These are phyloP conservation scores for Redunca redunca DNA, from an alignment of 2,113 vertebrate species.

Conservation along the genomic window DNA sequence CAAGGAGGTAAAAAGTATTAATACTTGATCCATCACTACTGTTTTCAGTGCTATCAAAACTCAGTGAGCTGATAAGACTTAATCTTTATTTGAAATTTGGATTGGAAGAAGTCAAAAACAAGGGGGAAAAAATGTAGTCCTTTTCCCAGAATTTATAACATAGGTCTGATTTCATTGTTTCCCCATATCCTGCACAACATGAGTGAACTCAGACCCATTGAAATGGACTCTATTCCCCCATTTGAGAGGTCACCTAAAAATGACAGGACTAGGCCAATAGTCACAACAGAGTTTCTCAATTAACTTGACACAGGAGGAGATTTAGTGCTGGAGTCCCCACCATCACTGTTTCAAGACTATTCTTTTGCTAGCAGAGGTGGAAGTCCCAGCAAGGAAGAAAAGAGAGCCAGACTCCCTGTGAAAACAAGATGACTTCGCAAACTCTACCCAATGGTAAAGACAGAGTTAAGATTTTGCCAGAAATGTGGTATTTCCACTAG, in stretches of 20 bases:
- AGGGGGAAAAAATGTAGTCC: background rate
- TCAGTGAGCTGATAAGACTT: background rate
- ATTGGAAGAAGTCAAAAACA: background rate
- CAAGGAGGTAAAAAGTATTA: background rate
- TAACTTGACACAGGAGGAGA: background rate
- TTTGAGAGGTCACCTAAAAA: background rate
- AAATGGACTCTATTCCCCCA: background rate
- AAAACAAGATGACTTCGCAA: background rate
- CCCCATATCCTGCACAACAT: background rate
- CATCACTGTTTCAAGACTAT: background rate
- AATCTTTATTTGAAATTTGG: background rate
- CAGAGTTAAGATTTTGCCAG: background rate
- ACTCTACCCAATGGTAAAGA: background rate
- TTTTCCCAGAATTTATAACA: background rate
- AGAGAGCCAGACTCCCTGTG: background rate
- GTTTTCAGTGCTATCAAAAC: background rate
- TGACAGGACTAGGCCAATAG: background rate
- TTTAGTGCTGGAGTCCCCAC: too few species aligned
- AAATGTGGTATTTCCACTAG: background rate
- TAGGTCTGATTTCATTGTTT: background rate
- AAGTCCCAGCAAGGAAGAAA: background rate
- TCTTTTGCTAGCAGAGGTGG: background rate
- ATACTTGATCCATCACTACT: background rate
- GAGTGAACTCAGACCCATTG: background rate
- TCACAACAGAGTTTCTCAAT: background rate